Base-by-base conservation (phyloP, 1,140 invertebrate genomes). In the Liolophura sinensis region DNA sequence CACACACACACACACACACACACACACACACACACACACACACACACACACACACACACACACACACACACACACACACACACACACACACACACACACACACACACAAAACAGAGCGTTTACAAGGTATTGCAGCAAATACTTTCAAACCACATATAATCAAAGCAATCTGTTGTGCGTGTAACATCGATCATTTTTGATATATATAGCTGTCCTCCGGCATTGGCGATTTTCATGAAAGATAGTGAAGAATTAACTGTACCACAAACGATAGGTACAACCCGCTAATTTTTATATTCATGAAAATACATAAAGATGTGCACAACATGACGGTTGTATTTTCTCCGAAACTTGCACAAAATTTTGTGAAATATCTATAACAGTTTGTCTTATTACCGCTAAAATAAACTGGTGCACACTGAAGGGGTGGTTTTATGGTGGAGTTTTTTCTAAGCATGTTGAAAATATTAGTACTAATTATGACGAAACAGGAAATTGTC, bases 111-210 rank as follows among this genome's bases (percentile, higher is more conserved):
- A 52, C 9, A 25, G 5, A 47, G 5, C 22, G 48, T 22, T 27
- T 12, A 62, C 5, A 50, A 6, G 57, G 24, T 0, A 62, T 61
- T 50, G 63, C 59, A 50, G 64, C 63, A 16, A 64, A 66, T n/a
- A 65, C 66, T 20, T 56, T 66, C 1, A 49, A 65, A 49, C 25
- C 18, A 14, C 18, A 46, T 54, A 65, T 64, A 63, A 62, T 14
- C 16, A 9, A 1, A 3, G 18, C 27, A 20, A 16, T 24, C 27
- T 6, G 55, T 18, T 24, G 0, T 20, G 5, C 18, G 4, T 6
- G n/a, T 25, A 31, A 59, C 18, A 59, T n/a, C 20, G 11, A 11
- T 59, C n/a, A 18, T 9, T n/a, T 31, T 25, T 58, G 7, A 15
- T 58, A 51, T 49, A 16, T 40, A 15, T 54, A 9, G 56, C 15